Evolutionary conservation across 1,140 invertebrate genomes (phyloP).

Genomic region (Pseudobourletiella spinata): DNA sequence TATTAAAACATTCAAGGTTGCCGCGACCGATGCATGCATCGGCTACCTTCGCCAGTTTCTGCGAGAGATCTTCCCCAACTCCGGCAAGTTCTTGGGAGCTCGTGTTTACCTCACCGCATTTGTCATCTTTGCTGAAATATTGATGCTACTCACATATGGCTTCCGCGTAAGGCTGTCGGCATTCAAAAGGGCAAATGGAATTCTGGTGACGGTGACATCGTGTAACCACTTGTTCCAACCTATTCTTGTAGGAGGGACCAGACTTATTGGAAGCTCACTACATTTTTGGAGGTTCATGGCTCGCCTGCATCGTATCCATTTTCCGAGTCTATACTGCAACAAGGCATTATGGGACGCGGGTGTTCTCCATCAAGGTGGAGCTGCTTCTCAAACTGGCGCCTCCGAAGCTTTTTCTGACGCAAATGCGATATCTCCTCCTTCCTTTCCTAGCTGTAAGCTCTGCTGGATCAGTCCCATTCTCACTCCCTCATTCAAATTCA

Average conservation of each 20-base stretch:
- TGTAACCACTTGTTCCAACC: too few relatives aligned
- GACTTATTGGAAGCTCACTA: slow-evolving; percentile 1
- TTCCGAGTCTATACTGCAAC: slow-evolving; percentile 1
- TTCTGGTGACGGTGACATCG: too few relatives aligned
- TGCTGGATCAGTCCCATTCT: neutral
- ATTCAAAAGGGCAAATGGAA: too few relatives aligned
- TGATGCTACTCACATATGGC: too few relatives aligned
- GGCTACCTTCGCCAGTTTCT: too few relatives aligned
- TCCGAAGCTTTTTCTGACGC: neutral
- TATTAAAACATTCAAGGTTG: too few relatives aligned
- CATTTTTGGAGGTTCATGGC: slow-evolving; percentile 7
- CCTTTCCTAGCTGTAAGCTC: slow-evolving; percentile 1
- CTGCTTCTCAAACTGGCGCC: neutral
- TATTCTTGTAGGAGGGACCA: slow-evolving; percentile 1
- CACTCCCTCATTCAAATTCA: neutral
- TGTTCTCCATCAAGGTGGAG: slow-evolving; percentile 4
- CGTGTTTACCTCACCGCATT: too few relatives aligned
- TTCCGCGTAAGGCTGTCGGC: too few relatives aligned
- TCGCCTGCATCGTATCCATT: neutral
- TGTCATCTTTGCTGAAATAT: too few relatives aligned
- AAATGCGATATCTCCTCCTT: slow-evolving; percentile 4
- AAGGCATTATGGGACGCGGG: neutral
- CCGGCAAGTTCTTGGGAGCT: too few relatives aligned
- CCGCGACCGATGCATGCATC: too few relatives aligned
- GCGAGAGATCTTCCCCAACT: too few relatives aligned